Evolutionary conservation across 2,797 vertebrate genomes (phyloP), one percentile per base, ranked within the genome.

Genomic region (Ctenopoma kingsleyae): DNA sequence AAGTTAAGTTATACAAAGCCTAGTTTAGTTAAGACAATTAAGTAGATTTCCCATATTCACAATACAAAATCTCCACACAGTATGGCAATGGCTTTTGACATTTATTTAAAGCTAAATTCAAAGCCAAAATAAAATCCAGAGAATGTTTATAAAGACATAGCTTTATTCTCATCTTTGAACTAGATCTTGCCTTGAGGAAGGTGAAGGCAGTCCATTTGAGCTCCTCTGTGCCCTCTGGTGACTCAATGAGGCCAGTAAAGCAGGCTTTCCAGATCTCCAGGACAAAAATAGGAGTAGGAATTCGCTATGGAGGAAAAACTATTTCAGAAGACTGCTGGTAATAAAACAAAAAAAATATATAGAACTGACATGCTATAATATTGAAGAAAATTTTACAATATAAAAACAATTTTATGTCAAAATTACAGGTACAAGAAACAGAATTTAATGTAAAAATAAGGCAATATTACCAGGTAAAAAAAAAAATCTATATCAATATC

Each of bases 161-260:
- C 30, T 32, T 32, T 2, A 32, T 8, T 8, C 30, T 32, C 30
- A 32, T 32, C 30, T 8, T 32, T 32, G 8, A 32, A 32, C 4
- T 27, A 40, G 32, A 36, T 36, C 11, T 12, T 36, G 4, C 35
- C 95, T 99, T 99, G 46, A 99, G 96, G 87, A 99, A 99, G 5
- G 97, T 99, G 88, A 99, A 99, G 0, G 98, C 98, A 0, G 98
- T 99, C 98, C 98, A 99, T 86, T 99, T 99, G 27, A 99, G 96
- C 91, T 99, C 98, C 82, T 98, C 96, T 0, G 96, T 99, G 69
- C 98, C 98, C 91, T 99, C 97, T 0, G 98, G 98, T 68, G 97
- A 99, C 90, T 99, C 98, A 0, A 99, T 99, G 74, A 99, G 96
- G 10, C 98, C 98, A 16, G 98, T 98, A 20, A 99, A 97, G 81